Percentiles rank a stretch among this genome's conserved stretches.
These are phyloP conservation scores for Melanostigma gelatinosum DNA, from an alignment of 2,113 vertebrate species.

Conservation along the genomic window DNA sequence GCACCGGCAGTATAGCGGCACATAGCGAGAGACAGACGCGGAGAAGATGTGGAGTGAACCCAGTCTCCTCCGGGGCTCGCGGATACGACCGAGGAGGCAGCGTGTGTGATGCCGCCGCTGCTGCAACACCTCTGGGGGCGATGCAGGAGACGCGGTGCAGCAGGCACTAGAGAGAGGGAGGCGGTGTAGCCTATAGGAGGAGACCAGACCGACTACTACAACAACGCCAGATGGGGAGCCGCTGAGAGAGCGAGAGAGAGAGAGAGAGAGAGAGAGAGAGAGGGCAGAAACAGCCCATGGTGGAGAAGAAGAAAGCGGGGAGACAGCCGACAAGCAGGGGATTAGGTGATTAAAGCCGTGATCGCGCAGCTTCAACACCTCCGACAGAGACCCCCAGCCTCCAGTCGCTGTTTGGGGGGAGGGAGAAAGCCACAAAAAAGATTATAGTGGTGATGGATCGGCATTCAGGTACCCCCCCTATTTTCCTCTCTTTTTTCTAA, in stretches of 20 bases:
- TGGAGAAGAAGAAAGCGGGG: conserved; percentile 43
- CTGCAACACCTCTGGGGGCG: conserved; percentile 59
- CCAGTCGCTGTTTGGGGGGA: conserved; percentile 4
- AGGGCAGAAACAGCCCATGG: conserved; percentile 18
- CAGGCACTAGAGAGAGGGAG: conserved; percentile 19
- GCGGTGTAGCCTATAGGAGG: conserved; percentile 29
- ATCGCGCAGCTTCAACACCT: conserved; percentile 30
- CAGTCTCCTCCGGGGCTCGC: conserved; percentile 30
- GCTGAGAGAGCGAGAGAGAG: conserved; percentile 19
- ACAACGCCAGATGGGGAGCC: conserved; percentile 44
- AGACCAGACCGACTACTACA: conserved; percentile 50
- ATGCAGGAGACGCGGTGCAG: conserved; percentile 56
- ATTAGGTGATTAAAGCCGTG: conserved; percentile 48
- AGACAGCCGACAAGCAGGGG: conserved; percentile 30
- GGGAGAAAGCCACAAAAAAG: neutral
- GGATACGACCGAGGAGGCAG: conserved; percentile 21
- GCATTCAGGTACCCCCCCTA: conserved; percentile 55
- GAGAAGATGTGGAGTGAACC: conserved; percentile 30
- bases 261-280: conserved; percentile 9
- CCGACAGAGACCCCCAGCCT: conserved; percentile 32
- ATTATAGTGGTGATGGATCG: conserved; percentile 39
- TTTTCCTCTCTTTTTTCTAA: neutral
- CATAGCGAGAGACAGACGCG: neutral
- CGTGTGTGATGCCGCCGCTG: conserved; percentile 34
- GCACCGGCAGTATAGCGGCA: conserved; percentile 47